Percentiles rank a stretch among this genome's conserved stretches.
Evolutionary conservation across 2,797 vertebrate genomes (phyloP).

Genomic region (Sternarchorhynchus goeldii): DNA sequence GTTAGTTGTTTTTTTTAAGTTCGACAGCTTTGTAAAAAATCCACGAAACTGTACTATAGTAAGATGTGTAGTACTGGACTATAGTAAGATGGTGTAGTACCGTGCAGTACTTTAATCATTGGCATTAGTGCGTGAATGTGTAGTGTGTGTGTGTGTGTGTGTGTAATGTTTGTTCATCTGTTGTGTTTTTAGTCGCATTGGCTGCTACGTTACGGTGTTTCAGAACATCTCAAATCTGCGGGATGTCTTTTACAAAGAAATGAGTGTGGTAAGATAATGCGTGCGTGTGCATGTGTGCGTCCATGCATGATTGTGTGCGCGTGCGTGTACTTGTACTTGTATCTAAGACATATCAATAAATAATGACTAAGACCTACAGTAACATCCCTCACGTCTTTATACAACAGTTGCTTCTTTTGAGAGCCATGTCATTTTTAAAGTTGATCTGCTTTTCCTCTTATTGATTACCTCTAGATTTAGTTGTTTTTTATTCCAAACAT

Average conservation of each 20-base stretch:
- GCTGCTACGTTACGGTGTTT: conserved; percentile 92
- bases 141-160: neutral
- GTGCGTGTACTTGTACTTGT: neutral
- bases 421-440: neutral
- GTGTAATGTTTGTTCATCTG: neutral
- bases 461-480: too few relatives aligned
- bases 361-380: neutral
- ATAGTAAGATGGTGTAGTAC: too few relatives aligned
- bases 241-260: conserved; percentile 95
- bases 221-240: conserved; percentile 93
- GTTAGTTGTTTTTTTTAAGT: neutral
- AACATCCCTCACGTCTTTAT: neutral
- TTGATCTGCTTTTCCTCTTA: too few relatives aligned
- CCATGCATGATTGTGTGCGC: too few relatives aligned
- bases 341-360: neutral
- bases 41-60: too few relatives aligned
- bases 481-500: too few relatives aligned
- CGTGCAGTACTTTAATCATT: neutral
- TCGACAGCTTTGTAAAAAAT: too few relatives aligned
- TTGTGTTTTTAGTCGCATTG: conserved; percentile 79
- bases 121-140: neutral
- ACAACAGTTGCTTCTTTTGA: neutral
- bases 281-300: neutral
- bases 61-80: too few relatives aligned
- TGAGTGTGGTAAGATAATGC: conserved; percentile 86